These are phyloP conservation scores for Cyprinus carpio DNA, from an alignment of 2,113 vertebrate species.

Conservation along the genomic window DNA sequence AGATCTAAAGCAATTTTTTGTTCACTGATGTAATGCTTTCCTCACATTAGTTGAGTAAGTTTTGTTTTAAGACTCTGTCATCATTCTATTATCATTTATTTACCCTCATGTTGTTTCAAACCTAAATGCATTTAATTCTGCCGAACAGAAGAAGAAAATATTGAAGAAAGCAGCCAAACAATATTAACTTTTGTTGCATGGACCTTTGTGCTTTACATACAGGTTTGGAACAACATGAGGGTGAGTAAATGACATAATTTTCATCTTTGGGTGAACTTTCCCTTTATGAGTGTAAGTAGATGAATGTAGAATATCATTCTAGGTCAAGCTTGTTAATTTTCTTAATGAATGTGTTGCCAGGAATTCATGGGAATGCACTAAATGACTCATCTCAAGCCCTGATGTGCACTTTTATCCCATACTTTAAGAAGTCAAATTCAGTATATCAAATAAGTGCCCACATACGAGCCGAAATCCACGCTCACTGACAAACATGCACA, in stretches of 20 bases:
- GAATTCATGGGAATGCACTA: neutral
- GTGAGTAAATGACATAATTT: neutral
- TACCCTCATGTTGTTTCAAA: too few species aligned
- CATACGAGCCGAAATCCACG: neutral
- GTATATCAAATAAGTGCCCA: slow-evolving; percentile 4
- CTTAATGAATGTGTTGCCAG: neutral
- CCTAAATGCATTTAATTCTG: neutral
- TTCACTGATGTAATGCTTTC: too few species aligned
- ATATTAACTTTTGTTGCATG: neutral
- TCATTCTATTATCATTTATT: too few species aligned
- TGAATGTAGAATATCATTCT: neutral
- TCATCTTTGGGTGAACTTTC: neutral
- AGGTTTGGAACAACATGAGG: neutral
- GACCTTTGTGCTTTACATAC: neutral
- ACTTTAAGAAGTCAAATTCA: slow-evolving; percentile 15
- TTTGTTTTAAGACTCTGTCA: too few species aligned
- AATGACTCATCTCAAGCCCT: neutral
- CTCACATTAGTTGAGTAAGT: too few species aligned
- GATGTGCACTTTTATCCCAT: slow-evolving; percentile 4
- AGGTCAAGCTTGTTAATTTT: neutral
- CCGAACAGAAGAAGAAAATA: neutral
- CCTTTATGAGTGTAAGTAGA: neutral
- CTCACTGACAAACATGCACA: neutral
- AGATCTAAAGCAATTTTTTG: too few species aligned
- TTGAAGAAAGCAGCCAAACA: neutral